These are phyloP conservation scores for Brachionus rotundiformis DNA, from an alignment of 1,140 invertebrate genomes.

Conservation along the genomic window DNA sequence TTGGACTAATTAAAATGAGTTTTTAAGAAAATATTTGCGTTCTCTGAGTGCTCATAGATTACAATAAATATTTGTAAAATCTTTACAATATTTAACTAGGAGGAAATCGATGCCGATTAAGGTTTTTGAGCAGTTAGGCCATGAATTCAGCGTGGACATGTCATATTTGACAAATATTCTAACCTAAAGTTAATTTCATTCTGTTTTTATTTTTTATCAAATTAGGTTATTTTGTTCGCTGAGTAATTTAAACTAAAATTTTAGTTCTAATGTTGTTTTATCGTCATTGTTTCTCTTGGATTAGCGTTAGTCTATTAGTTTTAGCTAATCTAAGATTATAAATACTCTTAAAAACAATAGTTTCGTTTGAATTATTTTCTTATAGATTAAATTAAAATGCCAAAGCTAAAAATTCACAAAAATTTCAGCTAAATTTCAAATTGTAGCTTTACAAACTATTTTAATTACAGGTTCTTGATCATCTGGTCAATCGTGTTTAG, in stretches of 20 bases:
- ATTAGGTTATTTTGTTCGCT: conserved; percentile 14
- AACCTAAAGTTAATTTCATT: neutral
- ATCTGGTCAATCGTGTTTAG: neutral
- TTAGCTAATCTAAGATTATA: conserved; percentile 30
- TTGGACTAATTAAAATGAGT: neutral
- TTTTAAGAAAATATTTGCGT: neutral
- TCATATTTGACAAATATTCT: conserved; percentile 27
- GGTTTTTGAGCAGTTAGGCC: neutral
- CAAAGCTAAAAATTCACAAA: neutral
- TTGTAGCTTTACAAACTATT: neutral
- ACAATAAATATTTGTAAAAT: conserved; percentile 9
- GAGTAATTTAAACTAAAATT: neutral
- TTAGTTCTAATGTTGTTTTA: neutral
- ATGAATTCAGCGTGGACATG: neutral
- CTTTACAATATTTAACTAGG: neutral
- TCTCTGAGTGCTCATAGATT: neutral
- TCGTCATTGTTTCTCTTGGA: conserved; percentile 26
- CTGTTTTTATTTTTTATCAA: neutral
- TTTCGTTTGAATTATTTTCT: conserved; percentile 20
- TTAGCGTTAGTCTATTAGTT: conserved; percentile 8
- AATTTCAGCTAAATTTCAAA: conserved; percentile 17
- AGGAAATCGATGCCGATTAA: conserved; percentile 11
- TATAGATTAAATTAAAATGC: neutral
- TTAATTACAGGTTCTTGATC: conserved; percentile 9
- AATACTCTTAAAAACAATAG: neutral